A percentile compares a stretch with the other conserved stretches of the same genome.
These are phyloP conservation scores for Microhierax caerulescens DNA, from an alignment of 2,797 vertebrate genomes.

Conservation along the genomic window DNA sequence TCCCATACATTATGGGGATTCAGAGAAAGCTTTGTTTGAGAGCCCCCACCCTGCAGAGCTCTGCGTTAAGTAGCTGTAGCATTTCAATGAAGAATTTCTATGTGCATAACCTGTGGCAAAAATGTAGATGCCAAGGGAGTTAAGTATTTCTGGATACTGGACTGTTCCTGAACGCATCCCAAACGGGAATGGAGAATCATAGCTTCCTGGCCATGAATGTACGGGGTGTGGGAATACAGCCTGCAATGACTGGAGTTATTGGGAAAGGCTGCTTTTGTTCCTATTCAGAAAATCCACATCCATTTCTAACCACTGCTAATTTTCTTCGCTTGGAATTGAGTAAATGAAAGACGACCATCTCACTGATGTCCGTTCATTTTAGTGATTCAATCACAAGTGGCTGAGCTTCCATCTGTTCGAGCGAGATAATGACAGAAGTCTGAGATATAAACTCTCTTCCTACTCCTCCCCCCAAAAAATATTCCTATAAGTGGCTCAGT, in stretches of 20 bases:
- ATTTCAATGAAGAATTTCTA: background rate
- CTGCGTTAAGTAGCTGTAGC: background rate
- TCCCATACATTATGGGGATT: background rate
- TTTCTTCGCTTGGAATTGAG: background rate
- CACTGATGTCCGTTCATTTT: background rate
- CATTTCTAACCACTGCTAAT: background rate
- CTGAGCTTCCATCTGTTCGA: constrained; percentile 31
- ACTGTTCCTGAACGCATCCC: background rate
- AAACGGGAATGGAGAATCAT: background rate
- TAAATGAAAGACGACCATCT: background rate
- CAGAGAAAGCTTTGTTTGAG: background rate
- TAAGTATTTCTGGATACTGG: background rate
- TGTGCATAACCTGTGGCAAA: accelerated
- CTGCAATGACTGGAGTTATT: background rate
- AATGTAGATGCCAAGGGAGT: background rate
- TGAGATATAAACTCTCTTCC: background rate
- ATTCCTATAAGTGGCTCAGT: background rate
- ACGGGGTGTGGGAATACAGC: background rate
- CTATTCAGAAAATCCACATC: background rate
- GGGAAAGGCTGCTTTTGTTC: background rate
- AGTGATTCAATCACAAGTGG: constrained; percentile 5
- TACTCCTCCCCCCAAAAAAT: background rate
- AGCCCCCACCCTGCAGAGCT: background rate
- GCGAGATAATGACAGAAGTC: constrained; percentile 6
- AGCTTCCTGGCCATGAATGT: background rate